Percentiles rank a stretch among this genome's conserved stretches.
Evolutionary conservation across 2,888 invertebrate species (phyloP).

Genomic region (Platerodrilus igneus): DNA sequence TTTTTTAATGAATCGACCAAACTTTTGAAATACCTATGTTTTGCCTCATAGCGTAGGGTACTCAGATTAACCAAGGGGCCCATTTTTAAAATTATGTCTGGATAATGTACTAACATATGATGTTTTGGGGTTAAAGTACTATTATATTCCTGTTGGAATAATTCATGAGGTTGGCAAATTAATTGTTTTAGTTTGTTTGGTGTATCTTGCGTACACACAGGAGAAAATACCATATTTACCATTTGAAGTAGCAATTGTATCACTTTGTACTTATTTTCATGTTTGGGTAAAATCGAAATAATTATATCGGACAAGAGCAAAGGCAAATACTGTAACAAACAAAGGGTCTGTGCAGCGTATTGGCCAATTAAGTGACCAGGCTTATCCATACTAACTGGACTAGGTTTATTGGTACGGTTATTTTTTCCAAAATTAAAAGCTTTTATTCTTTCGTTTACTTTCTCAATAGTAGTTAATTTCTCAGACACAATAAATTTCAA

Average conservation of each 20-base stretch:
- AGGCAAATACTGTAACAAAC: constrained; percentile 18
- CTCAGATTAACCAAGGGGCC: constrained; percentile 13
- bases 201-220: constrained; percentile 7
- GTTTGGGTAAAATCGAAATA: neutral
- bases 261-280: constrained; percentile 5
- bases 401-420: too few species aligned
- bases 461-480: too few species aligned
- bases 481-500: too few species aligned
- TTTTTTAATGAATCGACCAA: constrained; percentile 15
- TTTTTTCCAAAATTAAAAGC: too few species aligned
- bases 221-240: constrained; percentile 6
- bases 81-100: constrained; percentile 13
- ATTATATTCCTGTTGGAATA: constrained; percentile 9
- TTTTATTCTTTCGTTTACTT: too few species aligned
- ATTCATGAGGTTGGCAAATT: constrained; percentile 10
- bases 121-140: constrained; percentile 15
- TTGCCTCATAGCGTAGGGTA: constrained; percentile 16
- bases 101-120: constrained; percentile 16
- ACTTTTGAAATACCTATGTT: constrained; percentile 16
- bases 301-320: constrained; percentile 13
- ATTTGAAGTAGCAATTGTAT: constrained; percentile 3
- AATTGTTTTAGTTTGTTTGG: constrained; percentile 5
- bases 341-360: constrained; percentile 14
- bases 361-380: constrained; percentile 14
- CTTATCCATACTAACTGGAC: constrained; percentile 17